A percentile compares a stretch with the other conserved stretches of the same genome.
Evolutionary conservation across 2,113 vertebrate species (phyloP).

Genomic region (Syrmaticus mikado): DNA sequence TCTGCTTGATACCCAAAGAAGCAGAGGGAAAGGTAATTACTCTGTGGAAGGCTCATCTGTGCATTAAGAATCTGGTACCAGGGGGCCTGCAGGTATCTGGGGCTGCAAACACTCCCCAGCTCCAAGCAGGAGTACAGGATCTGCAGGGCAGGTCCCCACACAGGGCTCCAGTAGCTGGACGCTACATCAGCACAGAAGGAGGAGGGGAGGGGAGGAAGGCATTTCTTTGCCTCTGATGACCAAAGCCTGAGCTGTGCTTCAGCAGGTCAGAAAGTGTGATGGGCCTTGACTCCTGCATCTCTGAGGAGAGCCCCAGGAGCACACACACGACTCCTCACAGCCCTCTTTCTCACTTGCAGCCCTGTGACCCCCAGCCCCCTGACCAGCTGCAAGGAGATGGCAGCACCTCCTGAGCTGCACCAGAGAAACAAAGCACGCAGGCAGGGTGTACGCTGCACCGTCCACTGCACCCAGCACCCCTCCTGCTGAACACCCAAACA

Average conservation of each 20-base stretch:
- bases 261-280: rapidly evolving
- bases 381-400: rapidly evolving
- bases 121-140: neutral
- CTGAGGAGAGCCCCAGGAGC: neutral
- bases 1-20: neutral
- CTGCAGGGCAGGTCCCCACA: rapidly evolving
- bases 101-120: rapidly evolving
- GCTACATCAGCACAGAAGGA: too few species aligned
- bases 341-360: neutral
- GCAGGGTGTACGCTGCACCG: rapidly evolving
- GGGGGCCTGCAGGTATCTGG: neutral
- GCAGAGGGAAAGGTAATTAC: neutral
- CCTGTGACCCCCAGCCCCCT: too few species aligned
- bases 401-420: rapidly evolving
- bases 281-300: rapidly evolving
- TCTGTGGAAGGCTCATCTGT: neutral
- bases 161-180: neutral
- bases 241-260: rapidly evolving
- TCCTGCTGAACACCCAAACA: rapidly evolving
- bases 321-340: neutral
- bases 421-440: rapidly evolving
- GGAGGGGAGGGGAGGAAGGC: rapidly evolving
- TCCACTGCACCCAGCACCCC: rapidly evolving
- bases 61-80: rapidly evolving
- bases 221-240: rapidly evolving